A percentile compares a stretch with the other conserved stretches of the same genome.
These are phyloP conservation scores for Melanostoma mellinum DNA, from an alignment of 2,888 invertebrate species.

Conservation along the genomic window DNA sequence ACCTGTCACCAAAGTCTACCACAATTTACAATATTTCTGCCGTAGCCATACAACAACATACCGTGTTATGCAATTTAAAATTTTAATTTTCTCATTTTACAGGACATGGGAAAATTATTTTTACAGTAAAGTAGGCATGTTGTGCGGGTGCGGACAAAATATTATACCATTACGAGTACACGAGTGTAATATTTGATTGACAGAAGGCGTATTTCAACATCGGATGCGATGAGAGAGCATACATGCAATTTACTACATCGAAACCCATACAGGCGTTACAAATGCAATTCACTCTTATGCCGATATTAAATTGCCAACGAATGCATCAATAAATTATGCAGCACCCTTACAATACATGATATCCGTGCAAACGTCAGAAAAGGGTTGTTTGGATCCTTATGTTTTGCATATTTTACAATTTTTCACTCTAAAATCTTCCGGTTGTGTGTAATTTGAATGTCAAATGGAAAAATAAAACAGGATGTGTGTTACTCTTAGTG, in stretches of 20 bases:
- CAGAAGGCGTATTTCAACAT: constrained; percentile 60
- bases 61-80: constrained; percentile 51
- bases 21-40: constrained; percentile 37
- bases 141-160: constrained; percentile 45
- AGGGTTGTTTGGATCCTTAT: constrained; percentile 55
- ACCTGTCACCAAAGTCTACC: constrained; percentile 60
- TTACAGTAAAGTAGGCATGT: not conserved
- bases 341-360: constrained; percentile 40
- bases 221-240: constrained; percentile 28
- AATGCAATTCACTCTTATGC: constrained; percentile 64
- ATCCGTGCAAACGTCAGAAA: constrained; percentile 31
- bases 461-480: constrained; percentile 41
- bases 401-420: constrained; percentile 59
- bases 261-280: constrained; percentile 67
- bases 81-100: constrained; percentile 65
- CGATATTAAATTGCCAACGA: constrained; percentile 66
- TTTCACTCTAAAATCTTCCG: constrained; percentile 66
- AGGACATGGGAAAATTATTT: constrained; percentile 44
- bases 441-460: constrained; percentile 61
- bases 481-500: constrained; percentile 22
- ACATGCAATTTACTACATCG: constrained; percentile 55
- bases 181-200: constrained; percentile 53
- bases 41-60: constrained; percentile 14
- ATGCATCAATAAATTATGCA: constrained; percentile 72
- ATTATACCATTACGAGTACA: not conserved